A percentile compares a stretch with the other conserved stretches of the same genome.
phyloP scores from a whole-genome alignment of 2,113 vertebrate genomes.

The Scolopax mira region DNA sequence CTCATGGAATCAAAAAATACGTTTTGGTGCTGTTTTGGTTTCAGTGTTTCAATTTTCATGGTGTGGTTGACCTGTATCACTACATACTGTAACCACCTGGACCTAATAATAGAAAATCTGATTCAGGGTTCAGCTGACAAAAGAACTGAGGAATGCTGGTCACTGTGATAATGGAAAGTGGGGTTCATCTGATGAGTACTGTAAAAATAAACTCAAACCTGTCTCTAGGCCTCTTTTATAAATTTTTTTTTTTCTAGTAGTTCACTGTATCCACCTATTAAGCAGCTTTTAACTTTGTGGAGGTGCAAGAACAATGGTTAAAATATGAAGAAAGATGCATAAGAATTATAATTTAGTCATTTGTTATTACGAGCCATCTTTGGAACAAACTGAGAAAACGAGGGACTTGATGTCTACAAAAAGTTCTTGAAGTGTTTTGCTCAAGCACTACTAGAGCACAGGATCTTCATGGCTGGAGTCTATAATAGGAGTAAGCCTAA shows the following conservation, averaged over 20 bases:
- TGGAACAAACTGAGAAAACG: not conserved
- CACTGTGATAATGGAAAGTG: not conserved
- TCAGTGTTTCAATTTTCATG: not conserved
- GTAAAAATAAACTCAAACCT: accelerated
- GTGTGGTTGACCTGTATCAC: not conserved
- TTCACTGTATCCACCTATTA: not conserved
- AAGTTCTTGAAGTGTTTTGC: not conserved
- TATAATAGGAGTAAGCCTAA: not conserved
- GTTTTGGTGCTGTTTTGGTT: not conserved
- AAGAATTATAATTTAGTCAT: not conserved
- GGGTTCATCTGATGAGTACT: not conserved
- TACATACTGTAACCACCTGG: not conserved
- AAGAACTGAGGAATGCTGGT: not conserved
- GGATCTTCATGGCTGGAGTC: not conserved
- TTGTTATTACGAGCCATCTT: not conserved
- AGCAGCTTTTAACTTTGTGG: not conserved
- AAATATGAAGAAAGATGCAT: not conserved
- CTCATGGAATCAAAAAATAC: not conserved
- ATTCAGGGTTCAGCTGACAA: not conserved
- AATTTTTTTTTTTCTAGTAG: not conserved
- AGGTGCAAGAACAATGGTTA: not conserved
- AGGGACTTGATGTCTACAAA: not conserved
- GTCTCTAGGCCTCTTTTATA: not conserved
- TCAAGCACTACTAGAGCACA: not conserved
- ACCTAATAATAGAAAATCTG: not conserved